These are phyloP conservation scores for Clytia hemisphaerica DNA, from an alignment of 30 jellyfish, hydroid and myxozoan species.

Conservation along the genomic window DNA sequence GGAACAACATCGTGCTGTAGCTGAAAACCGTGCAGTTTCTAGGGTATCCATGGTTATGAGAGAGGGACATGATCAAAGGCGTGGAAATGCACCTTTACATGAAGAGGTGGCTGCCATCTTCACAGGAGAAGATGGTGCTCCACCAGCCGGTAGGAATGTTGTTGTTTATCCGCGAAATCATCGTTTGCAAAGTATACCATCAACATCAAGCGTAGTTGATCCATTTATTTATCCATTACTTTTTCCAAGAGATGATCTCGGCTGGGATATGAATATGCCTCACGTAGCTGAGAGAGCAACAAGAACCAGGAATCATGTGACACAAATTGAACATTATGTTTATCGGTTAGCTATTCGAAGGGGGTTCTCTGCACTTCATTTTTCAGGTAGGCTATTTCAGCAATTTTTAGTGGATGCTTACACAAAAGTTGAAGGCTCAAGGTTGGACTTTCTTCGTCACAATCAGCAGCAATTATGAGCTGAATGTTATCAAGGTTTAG, in stretches of 20 bases:
- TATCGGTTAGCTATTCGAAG: constrained; percentile 24
- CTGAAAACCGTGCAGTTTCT: too few species aligned
- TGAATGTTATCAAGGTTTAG: constrained; percentile 41
- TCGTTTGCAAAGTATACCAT: not conserved
- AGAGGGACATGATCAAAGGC: not conserved
- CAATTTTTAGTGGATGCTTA: constrained; percentile 24
- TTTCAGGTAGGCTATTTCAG: constrained; percentile 26
- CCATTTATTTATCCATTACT: constrained; percentile 19
- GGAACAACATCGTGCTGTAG: too few species aligned
- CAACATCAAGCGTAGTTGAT: not conserved
- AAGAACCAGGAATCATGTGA: constrained; percentile 16
- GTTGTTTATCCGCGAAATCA: constrained; percentile 24
- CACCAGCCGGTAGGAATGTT: constrained; percentile 31
- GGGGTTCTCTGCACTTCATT: constrained; percentile 11
- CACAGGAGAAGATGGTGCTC: constrained; percentile 45
- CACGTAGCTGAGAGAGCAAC: not conserved
- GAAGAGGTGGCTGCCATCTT: constrained; percentile 32
- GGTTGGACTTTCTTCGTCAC: constrained; percentile 20
- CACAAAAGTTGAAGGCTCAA: constrained; percentile 31
- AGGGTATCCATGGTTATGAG: too few species aligned
- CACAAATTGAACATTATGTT: constrained; percentile 26
- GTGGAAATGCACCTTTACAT: constrained; percentile 31
- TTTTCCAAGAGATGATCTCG: constrained; percentile 24
- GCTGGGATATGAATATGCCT: too few species aligned
- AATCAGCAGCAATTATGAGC: constrained; percentile 42